Base-by-base conservation (phyloP, 1,140 invertebrate genomes). In the Hermatobates lingyangjiaoensis region DNA sequence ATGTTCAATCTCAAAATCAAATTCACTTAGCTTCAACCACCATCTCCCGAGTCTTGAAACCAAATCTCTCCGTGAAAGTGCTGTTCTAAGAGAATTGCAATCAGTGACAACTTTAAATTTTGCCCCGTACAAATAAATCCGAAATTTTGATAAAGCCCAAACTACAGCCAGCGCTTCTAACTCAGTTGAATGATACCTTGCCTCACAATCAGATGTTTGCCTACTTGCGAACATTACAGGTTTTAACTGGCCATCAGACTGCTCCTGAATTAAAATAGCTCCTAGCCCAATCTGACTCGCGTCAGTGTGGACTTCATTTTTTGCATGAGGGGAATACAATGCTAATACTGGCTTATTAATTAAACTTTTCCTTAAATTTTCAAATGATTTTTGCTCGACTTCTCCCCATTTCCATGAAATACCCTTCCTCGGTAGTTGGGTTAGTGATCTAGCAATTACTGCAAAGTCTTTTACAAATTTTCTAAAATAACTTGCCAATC, bases 61-160 rank as follows among this genome's bases (percentile, higher is more conserved):
- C 1, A 63, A 60, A 48, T 70, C 63, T 54, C 64, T 66, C 2
- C 69, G 56, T 2, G 60, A 60, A 23, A 61, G 54, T 3, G 74
- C 57, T 65, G 67, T 74, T 26, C 56, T 54, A 3, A 74, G 60
- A 57, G 52, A 72, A 68, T 53, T 58, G 39, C 69, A 65, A 51
- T 71, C 67, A 1, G 66, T 69, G 25, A 62, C 45, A 1, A 70
- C 59, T 0, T 27, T 62, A 48, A 72, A 69, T 20, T 62, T 45
- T 3, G 27, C 59, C 12, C 60, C 62, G 42, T 65, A 59, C 25
- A 63, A 48, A 38, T 60, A 62, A 1, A 27, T 49, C n/a, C 59
- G 47, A 45, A 64, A 66, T 27, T 66, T 60, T 40, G 65, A 56
- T 0, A 71, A 57, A 2, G 61, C 63, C 56, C 59, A 63, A 2